Base-by-base conservation (phyloP, 2,888 invertebrate genomes). In the Drosophila rellima region DNA sequence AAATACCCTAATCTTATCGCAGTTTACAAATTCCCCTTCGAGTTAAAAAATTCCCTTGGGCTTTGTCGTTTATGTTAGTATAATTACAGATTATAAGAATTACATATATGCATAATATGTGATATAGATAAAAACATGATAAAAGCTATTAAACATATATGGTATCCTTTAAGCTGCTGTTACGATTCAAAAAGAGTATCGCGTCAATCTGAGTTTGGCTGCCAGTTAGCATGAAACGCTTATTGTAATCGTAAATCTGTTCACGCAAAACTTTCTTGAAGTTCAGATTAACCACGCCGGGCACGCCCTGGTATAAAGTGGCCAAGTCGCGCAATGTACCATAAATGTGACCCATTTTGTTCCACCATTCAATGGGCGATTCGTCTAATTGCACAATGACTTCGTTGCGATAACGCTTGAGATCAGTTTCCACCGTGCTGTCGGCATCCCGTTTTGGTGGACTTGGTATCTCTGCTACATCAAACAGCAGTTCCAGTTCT, bases 351-450 rank as follows among this genome's bases (percentile, higher is more conserved):
- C 92, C 91, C 85, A 90, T 89, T 68, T 90, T 88, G 31, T 80
- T 79, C 92, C 92, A 92, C 92, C 92, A 92, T n/a, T 87, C 68
- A 48, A 91, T 86, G 2, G 92, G 92, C 0, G 92, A 92, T 52
- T 92, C 92, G 63, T 92, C 92, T 3, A 92, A 64, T 37, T 87
- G 89, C 2, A 90, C 91, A 62, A 84, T 86, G 0, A 92, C 92
- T 68, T 92, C 91, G 33, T 89, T 88, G 6, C 90, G 87, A 64
- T 92, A 92, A 2, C 91, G 90, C 54, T 91, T 88, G 42, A 92
- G 74, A 74, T 92, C 92, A 0, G 70, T 82, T 74, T 92, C 91
- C 8, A 92, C 87, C 15, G 67, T 89, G 64, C 89, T 82, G 20
- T 89, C 86, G 10, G 78, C 71, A 31, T 80, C 70, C 0, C 80